Base-by-base conservation (phyloP, 2,888 invertebrate species). In the Eubasilissa splendida region DNA sequence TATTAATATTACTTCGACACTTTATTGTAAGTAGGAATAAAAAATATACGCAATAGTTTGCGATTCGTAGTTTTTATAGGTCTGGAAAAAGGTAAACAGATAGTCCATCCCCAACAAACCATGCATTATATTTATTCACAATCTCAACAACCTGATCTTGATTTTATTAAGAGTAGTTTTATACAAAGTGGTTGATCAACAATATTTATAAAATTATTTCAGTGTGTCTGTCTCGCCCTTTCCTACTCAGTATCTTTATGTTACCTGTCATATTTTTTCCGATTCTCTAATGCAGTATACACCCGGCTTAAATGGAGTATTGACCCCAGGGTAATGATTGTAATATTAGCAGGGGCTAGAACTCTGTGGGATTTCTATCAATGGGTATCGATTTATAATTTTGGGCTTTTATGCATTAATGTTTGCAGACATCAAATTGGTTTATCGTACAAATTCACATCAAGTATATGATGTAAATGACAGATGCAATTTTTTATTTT, bases 121-220 rank as follows among this genome's bases (percentile, higher is more conserved):
- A 33, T 71, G 9, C 81, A 78, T 79, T 76, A 79, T 63, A 66
- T 65, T 77, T 76, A 68, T 70, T 75, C 8, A 50, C 22, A 63
- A 8, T 33, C 63, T 63, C 12, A 33, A 63, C 33, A 63, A 33
- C 33, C 7, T 33, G 33, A 33, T 33, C 33, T 33, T 63, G 63
- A 63, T 33, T 33, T 31, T 9, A 14, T 31, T 9, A 10, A 63
- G 8, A 42, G 7, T 42, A 42, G 42, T 42, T 42, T 42, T 4
- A 42, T 42, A 7, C 42, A 42, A 42, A 42, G 42, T 42, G 42
- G 42, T 42, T 42, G 42, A 42, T 42, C 42, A 42, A 42, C 4
- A 42, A 42, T 42, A 42, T 42, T 42, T 42, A 7, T 5, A 42
- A 42, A 42, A 42, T 5, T 42, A 42, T 42, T 42, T 7, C 42